Evolutionary conservation across 1,140 invertebrate species (phyloP).

Genomic region (Amyelois transitella): DNA sequence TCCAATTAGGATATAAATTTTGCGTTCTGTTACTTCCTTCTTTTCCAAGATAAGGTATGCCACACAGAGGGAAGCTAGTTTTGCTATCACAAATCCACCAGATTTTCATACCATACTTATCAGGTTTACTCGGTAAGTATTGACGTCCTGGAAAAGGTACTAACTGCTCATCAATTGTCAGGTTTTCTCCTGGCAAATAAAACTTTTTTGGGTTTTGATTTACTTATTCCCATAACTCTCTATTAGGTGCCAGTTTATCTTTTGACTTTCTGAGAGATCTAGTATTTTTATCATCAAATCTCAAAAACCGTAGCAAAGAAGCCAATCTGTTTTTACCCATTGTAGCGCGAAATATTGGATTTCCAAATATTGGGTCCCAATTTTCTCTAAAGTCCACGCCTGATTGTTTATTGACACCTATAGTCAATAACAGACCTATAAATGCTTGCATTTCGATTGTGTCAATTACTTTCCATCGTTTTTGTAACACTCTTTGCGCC

Average conservation of each 20-base stretch:
- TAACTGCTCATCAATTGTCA: conserved; percentile 32
- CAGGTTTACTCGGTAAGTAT: conserved; percentile 62
- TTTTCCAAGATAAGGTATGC: conserved; percentile 7
- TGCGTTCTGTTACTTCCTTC: conserved; percentile 6
- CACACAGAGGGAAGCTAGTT: no score
- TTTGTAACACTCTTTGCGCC: no score
- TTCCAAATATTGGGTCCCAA: no score
- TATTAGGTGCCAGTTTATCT: conserved; percentile 10
- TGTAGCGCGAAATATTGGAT: background rate
- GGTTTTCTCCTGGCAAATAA: conserved; percentile 15
- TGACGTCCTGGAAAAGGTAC: conserved; percentile 13
- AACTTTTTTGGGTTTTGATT: conserved; percentile 20
- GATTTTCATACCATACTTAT: conserved; percentile 63
- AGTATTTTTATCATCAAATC: conserved; percentile 8
- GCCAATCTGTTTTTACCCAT: conserved; percentile 4
- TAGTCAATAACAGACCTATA: no score
- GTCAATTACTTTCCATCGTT: no score
- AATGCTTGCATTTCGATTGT: no score
- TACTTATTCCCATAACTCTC: conserved; percentile 7
- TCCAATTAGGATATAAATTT: no score
- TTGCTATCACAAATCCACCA: conserved; percentile 16
- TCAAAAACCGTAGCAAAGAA: conserved; percentile 2
- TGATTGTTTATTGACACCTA: no score
- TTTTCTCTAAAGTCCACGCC: no score
- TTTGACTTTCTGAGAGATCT: conserved; percentile 7